Conservation (phyloP, 2,113 vertebrate genomes). For the Eurypyga helias region DNA sequence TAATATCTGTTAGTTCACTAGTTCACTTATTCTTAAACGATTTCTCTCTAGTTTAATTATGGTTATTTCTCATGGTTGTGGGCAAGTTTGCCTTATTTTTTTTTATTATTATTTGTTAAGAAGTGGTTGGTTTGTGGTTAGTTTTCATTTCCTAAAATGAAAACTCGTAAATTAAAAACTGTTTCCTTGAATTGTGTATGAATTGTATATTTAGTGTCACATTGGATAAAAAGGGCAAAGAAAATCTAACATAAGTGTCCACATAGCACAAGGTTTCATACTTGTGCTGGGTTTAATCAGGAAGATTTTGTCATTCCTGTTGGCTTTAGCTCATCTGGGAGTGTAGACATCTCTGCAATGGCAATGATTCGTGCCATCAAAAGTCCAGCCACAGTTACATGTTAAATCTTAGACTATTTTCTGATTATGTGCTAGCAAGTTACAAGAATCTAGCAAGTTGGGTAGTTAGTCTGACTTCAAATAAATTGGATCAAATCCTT, state of each 20-base stretch:
- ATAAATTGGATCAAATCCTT: background rate
- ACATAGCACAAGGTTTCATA: background rate
- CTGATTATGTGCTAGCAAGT: background rate
- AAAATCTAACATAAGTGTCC: background rate
- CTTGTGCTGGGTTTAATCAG: no score
- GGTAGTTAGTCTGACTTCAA: background rate
- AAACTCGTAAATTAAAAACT: background rate
- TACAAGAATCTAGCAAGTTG: background rate
- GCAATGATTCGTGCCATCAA: background rate
- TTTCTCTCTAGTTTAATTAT: background rate
- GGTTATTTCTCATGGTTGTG: background rate
- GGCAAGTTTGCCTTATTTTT: background rate
- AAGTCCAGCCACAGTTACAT: background rate
- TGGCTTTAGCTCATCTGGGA: background rate
- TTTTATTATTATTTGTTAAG: background rate
- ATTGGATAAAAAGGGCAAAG: background rate
- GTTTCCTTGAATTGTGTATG: background rate
- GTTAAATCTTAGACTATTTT: background rate
- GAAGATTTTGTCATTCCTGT: background rate
- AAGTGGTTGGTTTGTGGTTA: background rate
- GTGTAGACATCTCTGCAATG: background rate
- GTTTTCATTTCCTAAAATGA: background rate
- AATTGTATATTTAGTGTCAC: background rate
- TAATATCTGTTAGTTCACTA: background rate
- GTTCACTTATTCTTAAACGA: background rate